These are phyloP conservation scores for Serilophus lunatus DNA, from an alignment of 2,113 vertebrate genomes.

Conservation along the genomic window DNA sequence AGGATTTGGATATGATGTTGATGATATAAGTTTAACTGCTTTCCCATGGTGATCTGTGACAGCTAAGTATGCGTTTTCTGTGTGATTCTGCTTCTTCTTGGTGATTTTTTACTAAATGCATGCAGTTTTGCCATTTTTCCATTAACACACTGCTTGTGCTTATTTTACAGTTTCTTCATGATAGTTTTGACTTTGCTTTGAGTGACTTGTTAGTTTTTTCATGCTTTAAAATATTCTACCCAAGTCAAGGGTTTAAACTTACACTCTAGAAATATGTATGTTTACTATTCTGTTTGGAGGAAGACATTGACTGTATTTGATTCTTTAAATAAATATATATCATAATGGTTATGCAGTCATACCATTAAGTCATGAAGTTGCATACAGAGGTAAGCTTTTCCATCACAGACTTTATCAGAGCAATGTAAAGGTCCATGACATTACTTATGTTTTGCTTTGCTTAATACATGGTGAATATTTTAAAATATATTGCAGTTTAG, in stretches of 20 bases:
- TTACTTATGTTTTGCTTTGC: conserved; percentile 14
- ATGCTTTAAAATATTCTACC: background rate
- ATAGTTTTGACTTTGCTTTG: conserved; percentile 6
- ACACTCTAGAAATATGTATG: background rate
- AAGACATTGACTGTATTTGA: background rate
- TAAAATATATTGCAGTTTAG: background rate
- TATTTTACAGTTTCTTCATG: conserved; percentile 28
- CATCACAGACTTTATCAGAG: background rate
- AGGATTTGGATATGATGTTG: conserved; percentile 16
- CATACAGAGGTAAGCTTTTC: background rate
- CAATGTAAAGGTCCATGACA: background rate
- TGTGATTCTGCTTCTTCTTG: conserved; percentile 61
- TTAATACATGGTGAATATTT: background rate
- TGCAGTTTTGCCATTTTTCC: conserved; percentile 66
- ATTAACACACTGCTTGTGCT: conserved; percentile 44
- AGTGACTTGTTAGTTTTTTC: background rate
- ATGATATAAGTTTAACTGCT: conserved; percentile 30
- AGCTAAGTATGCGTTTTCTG: conserved; percentile 54
- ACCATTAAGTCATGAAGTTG: background rate
- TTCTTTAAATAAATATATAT: background rate
- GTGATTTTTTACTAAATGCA: conserved; percentile 75
- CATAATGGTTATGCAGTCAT: background rate
- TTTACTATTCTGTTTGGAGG: background rate
- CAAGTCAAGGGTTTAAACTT: background rate
- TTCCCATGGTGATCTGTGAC: conserved; percentile 54